Percentiles rank a stretch among this genome's conserved stretches.
Evolutionary conservation across 2,797 vertebrate species (phyloP).

Genomic region (Enteromius thamalakanensis): DNA sequence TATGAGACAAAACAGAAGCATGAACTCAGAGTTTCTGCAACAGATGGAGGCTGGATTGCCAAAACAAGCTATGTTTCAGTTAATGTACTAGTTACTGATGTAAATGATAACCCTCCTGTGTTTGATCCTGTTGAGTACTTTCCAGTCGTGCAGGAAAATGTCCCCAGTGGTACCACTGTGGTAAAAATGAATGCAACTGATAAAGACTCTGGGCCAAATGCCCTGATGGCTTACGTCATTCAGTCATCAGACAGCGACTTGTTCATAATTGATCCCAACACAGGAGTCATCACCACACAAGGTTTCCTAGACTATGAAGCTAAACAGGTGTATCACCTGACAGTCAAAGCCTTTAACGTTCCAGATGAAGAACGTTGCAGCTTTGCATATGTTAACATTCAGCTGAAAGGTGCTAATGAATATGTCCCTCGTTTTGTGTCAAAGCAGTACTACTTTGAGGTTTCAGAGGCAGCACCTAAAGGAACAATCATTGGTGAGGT

Average conservation of each 20-base stretch:
- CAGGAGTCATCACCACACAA: slow-evolving; percentile 94
- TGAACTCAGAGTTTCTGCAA: slow-evolving; percentile 87
- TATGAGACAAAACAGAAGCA: slow-evolving; percentile 88
- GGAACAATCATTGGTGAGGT: slow-evolving; percentile 93
- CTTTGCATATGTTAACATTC: slow-evolving; percentile 91
- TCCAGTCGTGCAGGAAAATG: slow-evolving; percentile 92
- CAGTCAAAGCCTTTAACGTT: slow-evolving; percentile 94
- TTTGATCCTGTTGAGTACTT: slow-evolving; percentile 90
- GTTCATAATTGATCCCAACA: slow-evolving; percentile 96
- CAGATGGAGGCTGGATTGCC: slow-evolving; percentile 92
- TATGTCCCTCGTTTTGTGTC: slow-evolving; percentile 98
- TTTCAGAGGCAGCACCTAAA: slow-evolving; percentile 91
- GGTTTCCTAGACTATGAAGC: slow-evolving; percentile 98
- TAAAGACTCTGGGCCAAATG: slow-evolving; percentile 87
- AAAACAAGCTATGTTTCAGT: slow-evolving; percentile 90
- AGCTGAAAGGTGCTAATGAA: slow-evolving; percentile 94
- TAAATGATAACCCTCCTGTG: slow-evolving; percentile 92
- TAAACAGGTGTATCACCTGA: slow-evolving; percentile 94
- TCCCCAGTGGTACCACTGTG: slow-evolving; percentile 95
- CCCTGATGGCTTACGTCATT: slow-evolving; percentile 89
- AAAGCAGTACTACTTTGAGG: slow-evolving; percentile 96
- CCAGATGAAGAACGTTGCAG: slow-evolving; percentile 96
- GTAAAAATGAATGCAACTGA: slow-evolving; percentile 89
- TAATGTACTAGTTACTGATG: slow-evolving; percentile 86
- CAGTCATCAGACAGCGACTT: slow-evolving; percentile 97